Conservation (phyloP, 2,888 invertebrate species). For the Agrenia bidenticulata region DNA sequence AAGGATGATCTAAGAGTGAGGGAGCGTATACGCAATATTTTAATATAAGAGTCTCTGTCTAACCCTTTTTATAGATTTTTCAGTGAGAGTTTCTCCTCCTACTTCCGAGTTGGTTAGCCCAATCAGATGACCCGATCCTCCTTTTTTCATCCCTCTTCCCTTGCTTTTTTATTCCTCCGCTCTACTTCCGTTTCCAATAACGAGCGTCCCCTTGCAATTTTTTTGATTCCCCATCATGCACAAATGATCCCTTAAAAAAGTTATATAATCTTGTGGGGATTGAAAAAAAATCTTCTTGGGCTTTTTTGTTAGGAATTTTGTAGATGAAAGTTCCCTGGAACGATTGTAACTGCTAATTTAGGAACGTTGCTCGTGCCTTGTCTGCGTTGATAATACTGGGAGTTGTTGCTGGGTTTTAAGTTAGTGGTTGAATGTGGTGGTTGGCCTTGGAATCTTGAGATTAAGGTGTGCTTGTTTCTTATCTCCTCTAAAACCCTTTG, state of each 20-base stretch:
- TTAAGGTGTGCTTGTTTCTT: slow-evolving; percentile 16
- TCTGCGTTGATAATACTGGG: too few species aligned
- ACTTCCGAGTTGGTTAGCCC: slow-evolving; percentile 13
- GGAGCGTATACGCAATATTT: not conserved
- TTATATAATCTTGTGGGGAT: too few species aligned
- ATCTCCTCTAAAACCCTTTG: slow-evolving; percentile 22
- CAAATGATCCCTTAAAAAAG: too few species aligned
- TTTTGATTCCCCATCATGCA: too few species aligned
- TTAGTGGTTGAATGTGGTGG: not conserved
- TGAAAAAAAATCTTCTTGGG: too few species aligned
- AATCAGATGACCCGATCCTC: slow-evolving; percentile 9
- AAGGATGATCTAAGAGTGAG: too few species aligned
- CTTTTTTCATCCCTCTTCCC: not conserved
- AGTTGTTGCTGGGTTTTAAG: too few species aligned
- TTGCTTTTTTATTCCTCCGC: slow-evolving; percentile 19
- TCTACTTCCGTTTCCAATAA: slow-evolving; percentile 19
- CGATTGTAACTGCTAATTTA: too few species aligned
- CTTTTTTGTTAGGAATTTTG: not conserved
- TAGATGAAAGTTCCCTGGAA: too few species aligned
- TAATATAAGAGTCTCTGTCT: not conserved
- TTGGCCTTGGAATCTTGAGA: slow-evolving; percentile 21
- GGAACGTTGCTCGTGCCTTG: too few species aligned
- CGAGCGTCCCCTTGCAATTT: too few species aligned
- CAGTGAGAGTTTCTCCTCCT: slow-evolving; percentile 12
- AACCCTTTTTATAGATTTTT: too few species aligned